A percentile compares a stretch with the other conserved stretches of the same genome.
Evolutionary conservation across 2,888 invertebrate genomes (phyloP).

Genomic region (Anorthoa munda): DNA sequence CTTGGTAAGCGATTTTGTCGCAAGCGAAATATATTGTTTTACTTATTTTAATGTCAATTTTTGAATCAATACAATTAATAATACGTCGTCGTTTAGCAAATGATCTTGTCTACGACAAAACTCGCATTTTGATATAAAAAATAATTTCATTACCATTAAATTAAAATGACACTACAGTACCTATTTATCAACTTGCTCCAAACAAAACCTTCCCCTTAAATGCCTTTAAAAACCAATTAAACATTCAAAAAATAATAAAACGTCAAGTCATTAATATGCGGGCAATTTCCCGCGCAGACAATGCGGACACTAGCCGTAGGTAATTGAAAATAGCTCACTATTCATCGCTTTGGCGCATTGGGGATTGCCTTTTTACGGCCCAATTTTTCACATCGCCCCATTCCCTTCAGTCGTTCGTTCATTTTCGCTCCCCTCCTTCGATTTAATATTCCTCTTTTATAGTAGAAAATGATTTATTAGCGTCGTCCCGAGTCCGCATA

Average conservation of each 20-base stretch:
- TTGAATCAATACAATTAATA: neutral
- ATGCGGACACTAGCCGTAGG: constrained; percentile 54
- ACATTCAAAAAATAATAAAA: constrained; percentile 28
- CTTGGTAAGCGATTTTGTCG: neutral
- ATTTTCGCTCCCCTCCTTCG: constrained; percentile 80
- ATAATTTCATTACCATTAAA: too few species aligned
- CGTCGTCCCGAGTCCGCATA: constrained; percentile 71
- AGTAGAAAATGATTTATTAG: constrained; percentile 85
- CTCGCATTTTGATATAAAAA: too few species aligned
- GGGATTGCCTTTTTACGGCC: constrained; percentile 85
- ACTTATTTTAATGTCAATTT: neutral
- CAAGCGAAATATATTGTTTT: neutral
- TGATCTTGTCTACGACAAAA: too few species aligned
- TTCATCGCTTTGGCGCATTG: constrained; percentile 80
- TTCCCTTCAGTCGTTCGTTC: constrained; percentile 77
- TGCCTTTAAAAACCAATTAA: constrained; percentile 22
- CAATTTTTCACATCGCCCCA: constrained; percentile 82
- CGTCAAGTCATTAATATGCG: constrained; percentile 35
- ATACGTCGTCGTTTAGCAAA: neutral
- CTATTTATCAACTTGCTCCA: neutral
- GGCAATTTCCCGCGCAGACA: constrained; percentile 44
- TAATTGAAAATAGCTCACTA: constrained; percentile 83
- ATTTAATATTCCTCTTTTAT: constrained; percentile 87
- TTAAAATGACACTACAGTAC: too few species aligned
- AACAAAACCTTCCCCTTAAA: neutral